A percentile compares a stretch with the other conserved stretches of the same genome.
phyloP scores from a whole-genome alignment of 2,888 invertebrate species.

The Formica aserva region DNA sequence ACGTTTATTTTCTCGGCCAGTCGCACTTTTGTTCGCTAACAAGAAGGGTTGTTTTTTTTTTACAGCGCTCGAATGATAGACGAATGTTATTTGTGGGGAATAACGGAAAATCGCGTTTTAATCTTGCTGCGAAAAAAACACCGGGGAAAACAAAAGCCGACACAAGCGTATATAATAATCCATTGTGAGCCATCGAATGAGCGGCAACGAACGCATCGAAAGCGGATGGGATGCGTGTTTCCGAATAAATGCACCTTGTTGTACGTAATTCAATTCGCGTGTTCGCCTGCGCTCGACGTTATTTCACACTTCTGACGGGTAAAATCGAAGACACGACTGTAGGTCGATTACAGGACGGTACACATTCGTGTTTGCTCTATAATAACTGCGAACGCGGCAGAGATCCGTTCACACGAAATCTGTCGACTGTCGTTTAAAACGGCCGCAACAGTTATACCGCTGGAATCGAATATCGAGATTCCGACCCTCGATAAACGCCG shows the following conservation, averaged over 20 bases:
- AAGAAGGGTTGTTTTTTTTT: background rate
- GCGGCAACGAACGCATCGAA: constrained; percentile 1
- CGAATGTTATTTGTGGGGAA: background rate
- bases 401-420: constrained; percentile 11
- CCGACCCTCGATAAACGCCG: constrained; percentile 16
- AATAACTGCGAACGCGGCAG: constrained; percentile 21
- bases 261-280: constrained; percentile 16
- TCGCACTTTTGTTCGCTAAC: background rate
- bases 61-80: too few relatives aligned
- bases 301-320: background rate
- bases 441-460: background rate
- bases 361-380: constrained; percentile 15
- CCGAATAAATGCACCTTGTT: constrained; percentile 21
- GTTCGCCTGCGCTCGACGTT: constrained; percentile 5
- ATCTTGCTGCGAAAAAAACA: constrained; percentile 16
- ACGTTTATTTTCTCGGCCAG: background rate
- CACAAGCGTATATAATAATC: constrained; percentile 28
- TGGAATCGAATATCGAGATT: constrained; percentile 46
- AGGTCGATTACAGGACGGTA: constrained; percentile 18
- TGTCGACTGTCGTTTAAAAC: constrained; percentile 28
- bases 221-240: constrained; percentile 28
- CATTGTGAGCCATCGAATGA: constrained; percentile 5
- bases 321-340: constrained; percentile 35
- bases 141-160: background rate
- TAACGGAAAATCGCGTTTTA: constrained; percentile 25